Percentiles rank a stretch among this genome's conserved stretches.
Evolutionary conservation across 2,113 vertebrate genomes (phyloP).

Genomic region (Oreochromis aureus): DNA sequence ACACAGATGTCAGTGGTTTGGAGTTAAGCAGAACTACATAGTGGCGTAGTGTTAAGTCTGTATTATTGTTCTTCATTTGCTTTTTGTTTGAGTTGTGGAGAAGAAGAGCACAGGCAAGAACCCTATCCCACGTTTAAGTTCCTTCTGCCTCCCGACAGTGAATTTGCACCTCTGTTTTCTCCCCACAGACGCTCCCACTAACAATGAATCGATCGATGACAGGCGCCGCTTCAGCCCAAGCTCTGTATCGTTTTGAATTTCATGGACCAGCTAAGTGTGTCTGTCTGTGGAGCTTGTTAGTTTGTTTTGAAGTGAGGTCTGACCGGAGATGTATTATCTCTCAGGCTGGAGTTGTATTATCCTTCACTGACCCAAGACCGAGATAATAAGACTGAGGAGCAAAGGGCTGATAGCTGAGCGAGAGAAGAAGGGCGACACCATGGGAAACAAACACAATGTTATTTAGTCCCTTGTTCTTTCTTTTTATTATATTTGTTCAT

Average conservation of each 20-base stretch:
- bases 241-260: not conserved
- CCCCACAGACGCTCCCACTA: not conserved
- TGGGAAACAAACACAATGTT: not conserved
- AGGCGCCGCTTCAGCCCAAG: not conserved
- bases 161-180: not conserved
- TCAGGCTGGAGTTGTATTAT: not conserved
- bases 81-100: not conserved
- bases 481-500: not conserved
- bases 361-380: not conserved
- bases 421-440: not conserved
- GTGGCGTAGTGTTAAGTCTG: fast-evolving
- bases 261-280: not conserved
- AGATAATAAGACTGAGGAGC: not conserved
- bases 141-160: fast-evolving
- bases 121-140: fast-evolving
- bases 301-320: not conserved
- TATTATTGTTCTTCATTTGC: not conserved
- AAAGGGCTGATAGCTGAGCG: not conserved
- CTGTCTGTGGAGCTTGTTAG: not conserved
- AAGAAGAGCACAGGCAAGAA: not conserved
- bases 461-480: not conserved
- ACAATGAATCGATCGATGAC: not conserved
- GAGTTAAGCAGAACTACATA: not conserved
- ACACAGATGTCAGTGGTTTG: not conserved
- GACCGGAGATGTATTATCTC: not conserved